phyloP scores from a whole-genome alignment of 1,140 invertebrate genomes.

The Sweltsa coloradensis region DNA sequence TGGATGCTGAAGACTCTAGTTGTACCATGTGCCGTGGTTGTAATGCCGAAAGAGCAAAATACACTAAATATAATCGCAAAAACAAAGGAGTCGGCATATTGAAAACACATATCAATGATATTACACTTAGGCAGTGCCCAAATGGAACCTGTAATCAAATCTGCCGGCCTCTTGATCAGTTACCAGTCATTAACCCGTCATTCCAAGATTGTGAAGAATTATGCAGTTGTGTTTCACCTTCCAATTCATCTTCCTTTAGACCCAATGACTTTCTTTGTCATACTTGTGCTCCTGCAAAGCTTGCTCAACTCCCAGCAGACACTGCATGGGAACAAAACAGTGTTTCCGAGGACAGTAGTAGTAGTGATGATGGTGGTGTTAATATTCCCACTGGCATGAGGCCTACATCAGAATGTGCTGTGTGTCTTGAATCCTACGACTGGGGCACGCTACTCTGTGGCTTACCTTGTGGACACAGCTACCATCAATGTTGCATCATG shows the following conservation, averaged over 20 bases:
- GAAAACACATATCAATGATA: background rate
- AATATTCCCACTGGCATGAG: conserved; percentile 23
- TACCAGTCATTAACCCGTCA: too few species aligned
- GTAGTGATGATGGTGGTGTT: conserved; percentile 1
- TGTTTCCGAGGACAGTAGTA: conserved; percentile 10
- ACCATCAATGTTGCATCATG: conserved; percentile 38
- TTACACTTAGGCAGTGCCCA: too few species aligned
- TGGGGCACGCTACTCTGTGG: conserved; percentile 30
- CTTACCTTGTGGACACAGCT: conserved; percentile 40
- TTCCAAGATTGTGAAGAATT: too few species aligned
- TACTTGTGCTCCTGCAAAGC: too few species aligned
- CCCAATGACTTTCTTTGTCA: too few species aligned
- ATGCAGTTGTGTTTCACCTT: too few species aligned
- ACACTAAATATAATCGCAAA: background rate
- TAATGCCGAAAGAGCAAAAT: background rate
- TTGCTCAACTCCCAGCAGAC: background rate
- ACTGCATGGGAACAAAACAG: background rate
- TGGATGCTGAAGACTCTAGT: conserved; percentile 8
- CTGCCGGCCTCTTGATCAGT: too few species aligned
- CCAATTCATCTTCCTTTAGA: too few species aligned
- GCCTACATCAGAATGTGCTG: conserved; percentile 33
- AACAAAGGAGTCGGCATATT: background rate
- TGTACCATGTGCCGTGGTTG: background rate
- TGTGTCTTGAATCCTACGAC: conserved; percentile 38
- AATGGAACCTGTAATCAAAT: too few species aligned